Evolutionary conservation across 2,888 invertebrate species (phyloP), one percentile per base, ranked within the genome.

Genomic region (Scelioninae gen. 2): DNA sequence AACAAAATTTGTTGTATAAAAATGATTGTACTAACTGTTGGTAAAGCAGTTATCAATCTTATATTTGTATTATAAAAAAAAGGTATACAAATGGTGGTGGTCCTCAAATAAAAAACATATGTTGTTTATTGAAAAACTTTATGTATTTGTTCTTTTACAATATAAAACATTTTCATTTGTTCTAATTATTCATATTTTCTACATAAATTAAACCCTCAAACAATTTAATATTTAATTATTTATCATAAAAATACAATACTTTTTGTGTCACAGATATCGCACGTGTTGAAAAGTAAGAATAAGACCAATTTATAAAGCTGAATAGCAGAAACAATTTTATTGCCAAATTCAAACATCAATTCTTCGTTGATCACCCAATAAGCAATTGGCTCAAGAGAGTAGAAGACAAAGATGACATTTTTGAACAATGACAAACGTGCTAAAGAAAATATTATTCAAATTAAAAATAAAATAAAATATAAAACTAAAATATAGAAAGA

Each of bases 111-210:
- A 15, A 43, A 43, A 19, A 1, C 22, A 43, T n/a, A 2, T 10
- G 13, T 16, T 6, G 11, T 57, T 57, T 43, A 31, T 57, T 57
- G n/a, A 57, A 57, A 57, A 57, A 57, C 28, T 57, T 57, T 19
- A 55, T 41, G 41, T 57, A 43, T 57, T 43, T 43, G 39, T 25
- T 53, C 39, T 57, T 57, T 31, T 43, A 33, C 31, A 57, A 57
- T 57, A 57, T 57, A 57, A 57, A 57, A 57, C 39, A 43, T 31
- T 57, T 57, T n/a, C 22, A 57, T 57, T 31, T 33, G 19, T 16
- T 33, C 57, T 41, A 57, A 41, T 11, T 57, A 57, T 43, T 11
- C 18, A 52, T 31, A 57, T 25, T 57, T 57, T 57, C 57, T 57
- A 57, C 57, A 57, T 57, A 57, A 57, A 55, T 55, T 55, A 55